Conservation (phyloP, 2,797 vertebrate species). For the Oryzias sinensis region DNA sequence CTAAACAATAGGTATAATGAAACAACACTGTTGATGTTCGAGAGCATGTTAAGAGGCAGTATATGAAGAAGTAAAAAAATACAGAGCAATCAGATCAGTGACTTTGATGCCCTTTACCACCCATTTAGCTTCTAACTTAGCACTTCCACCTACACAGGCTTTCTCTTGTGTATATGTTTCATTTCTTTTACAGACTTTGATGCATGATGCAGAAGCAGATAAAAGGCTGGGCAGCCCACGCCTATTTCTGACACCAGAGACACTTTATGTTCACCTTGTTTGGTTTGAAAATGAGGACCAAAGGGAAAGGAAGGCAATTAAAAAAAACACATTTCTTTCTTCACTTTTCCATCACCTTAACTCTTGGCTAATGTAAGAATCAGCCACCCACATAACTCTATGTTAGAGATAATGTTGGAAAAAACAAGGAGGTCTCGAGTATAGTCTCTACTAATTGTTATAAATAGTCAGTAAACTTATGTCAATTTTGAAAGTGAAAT, state of each 20-base stretch:
- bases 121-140: conserved; percentile 48
- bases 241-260: conserved; percentile 57
- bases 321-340: no score
- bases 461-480: no score
- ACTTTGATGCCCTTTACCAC: conserved; percentile 43
- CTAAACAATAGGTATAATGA: not conserved
- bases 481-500: no score
- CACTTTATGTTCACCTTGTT: conserved; percentile 9
- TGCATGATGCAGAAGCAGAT: conserved; percentile 52
- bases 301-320: no score
- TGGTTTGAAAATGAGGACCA: no score
- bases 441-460: no score
- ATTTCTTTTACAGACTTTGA: conserved; percentile 46
- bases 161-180: conserved; percentile 34
- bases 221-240: conserved; percentile 61
- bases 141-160: conserved; percentile 48
- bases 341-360: no score
- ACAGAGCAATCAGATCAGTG: conserved; percentile 19
- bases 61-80: conserved; percentile 27
- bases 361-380: no score
- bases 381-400: no score
- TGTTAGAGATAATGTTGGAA: no score
- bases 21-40: not conserved
- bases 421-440: no score
- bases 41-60: conserved; percentile 8